Evolutionary conservation across 2,888 invertebrate species (phyloP).

Genomic region (Deilephila elpenor): DNA sequence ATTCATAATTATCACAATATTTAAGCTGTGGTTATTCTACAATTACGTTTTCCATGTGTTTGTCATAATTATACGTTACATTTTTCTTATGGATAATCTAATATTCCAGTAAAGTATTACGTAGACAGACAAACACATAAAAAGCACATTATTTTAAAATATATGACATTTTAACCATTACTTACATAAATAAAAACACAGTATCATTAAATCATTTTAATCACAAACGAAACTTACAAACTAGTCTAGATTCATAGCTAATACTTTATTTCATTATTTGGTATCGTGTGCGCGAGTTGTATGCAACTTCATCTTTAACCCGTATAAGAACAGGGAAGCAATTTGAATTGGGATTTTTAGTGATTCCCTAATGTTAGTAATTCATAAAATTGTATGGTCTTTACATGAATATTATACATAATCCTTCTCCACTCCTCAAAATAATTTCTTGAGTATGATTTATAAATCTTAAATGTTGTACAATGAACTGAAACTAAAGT

Average conservation of each 20-base stretch:
- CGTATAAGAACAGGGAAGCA: conserved; percentile 1
- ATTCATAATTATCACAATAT: conserved; percentile 29
- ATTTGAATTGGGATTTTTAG: neutral
- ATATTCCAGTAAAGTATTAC: neutral
- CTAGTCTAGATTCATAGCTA: conserved; percentile 15
- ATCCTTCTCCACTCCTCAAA: too few relatives aligned
- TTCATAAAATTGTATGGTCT: neutral
- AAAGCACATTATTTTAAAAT: neutral
- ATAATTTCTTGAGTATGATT: too few relatives aligned
- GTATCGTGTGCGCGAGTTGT: conserved; percentile 4
- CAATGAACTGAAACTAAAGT: too few relatives aligned
- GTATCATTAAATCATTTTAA: neutral
- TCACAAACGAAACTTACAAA: conserved; percentile 29
- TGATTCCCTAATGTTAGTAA: neutral
- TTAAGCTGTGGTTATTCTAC: neutral
- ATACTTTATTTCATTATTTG: conserved; percentile 26
- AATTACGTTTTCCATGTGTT: neutral
- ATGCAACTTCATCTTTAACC: neutral
- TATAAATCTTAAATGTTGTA: too few relatives aligned
- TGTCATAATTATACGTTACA: neutral
- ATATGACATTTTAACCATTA: conserved; percentile 1
- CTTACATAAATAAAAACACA: conserved; percentile 11
- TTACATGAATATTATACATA: neutral
- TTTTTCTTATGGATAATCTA: neutral
- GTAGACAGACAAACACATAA: neutral